Evolutionary conservation across 2,888 invertebrate genomes (phyloP).

Genomic region (Eupithecia pulchellata): DNA sequence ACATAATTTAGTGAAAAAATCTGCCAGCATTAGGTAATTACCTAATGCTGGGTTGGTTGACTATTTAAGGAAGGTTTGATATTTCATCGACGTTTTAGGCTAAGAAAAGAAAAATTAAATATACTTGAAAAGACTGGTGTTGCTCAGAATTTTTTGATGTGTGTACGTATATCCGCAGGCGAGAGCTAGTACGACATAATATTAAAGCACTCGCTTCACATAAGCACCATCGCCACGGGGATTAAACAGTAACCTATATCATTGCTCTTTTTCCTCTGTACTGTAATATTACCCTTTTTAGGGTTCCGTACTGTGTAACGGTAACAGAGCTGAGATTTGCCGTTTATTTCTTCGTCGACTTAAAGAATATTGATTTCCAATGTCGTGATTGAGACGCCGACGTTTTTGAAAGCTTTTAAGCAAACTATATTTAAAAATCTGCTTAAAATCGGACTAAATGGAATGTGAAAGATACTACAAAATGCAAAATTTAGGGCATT

Average conservation of each 20-base stretch:
- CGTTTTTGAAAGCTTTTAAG: neutral
- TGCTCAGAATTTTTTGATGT: too few relatives aligned
- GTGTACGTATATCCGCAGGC: constrained; percentile 1
- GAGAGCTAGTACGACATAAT: constrained; percentile 9
- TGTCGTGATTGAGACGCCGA: neutral
- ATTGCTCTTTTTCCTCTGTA: constrained; percentile 51
- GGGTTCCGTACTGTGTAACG: constrained; percentile 5
- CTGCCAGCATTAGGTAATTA: too few relatives aligned
- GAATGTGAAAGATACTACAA: neutral
- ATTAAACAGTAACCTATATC: constrained; percentile 54
- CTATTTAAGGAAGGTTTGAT: too few relatives aligned
- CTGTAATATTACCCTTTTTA: constrained; percentile 52
- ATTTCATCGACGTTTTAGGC: too few relatives aligned
- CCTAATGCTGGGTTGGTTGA: too few relatives aligned
- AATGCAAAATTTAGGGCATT: neutral
- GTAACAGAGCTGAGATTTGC: neutral
- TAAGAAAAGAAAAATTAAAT: too few relatives aligned
- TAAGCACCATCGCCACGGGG: constrained; percentile 20
- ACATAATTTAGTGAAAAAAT: too few relatives aligned
- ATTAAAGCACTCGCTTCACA: constrained; percentile 16
- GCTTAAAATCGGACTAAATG: neutral
- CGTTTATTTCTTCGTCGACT: neutral
- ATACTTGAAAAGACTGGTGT: too few relatives aligned
- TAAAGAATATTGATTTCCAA: neutral
- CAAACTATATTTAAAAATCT: neutral